Percentiles rank a stretch among this genome's conserved stretches.
These are phyloP conservation scores for Lateolabrax maculatus DNA, from an alignment of 2,797 vertebrate species.

Conservation along the genomic window DNA sequence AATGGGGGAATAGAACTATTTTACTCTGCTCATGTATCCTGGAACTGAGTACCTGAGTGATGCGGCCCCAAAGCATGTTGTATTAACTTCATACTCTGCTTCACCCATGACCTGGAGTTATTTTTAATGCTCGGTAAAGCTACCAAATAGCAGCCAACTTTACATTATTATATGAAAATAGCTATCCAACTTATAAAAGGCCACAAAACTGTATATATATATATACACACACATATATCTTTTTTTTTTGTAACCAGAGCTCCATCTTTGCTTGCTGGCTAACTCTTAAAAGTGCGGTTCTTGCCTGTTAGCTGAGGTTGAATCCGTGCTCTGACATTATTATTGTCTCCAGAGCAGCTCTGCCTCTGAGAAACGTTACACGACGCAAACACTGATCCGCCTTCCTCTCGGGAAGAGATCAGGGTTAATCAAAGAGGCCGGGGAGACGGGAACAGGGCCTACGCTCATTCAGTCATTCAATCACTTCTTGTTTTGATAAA, in stretches of 20 bases:
- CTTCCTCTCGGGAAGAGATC: conserved; percentile 31
- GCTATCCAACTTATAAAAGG: neutral
- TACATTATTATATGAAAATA: neutral
- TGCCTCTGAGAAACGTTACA: neutral
- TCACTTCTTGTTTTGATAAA: conserved; percentile 62
- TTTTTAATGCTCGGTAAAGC: neutral
- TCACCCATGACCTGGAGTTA: neutral
- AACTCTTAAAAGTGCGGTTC: neutral
- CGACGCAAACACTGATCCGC: neutral
- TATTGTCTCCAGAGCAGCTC: neutral
- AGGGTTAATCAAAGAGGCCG: conserved; percentile 25
- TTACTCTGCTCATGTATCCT: neutral
- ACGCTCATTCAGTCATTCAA: conserved; percentile 26
- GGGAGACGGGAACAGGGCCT: conserved; percentile 5
- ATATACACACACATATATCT: too few species aligned
- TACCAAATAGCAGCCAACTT: neutral
- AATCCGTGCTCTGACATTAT: neutral
- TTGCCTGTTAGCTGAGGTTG: neutral
- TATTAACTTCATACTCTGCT: neutral
- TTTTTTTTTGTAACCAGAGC: neutral
- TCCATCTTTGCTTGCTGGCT: neutral
- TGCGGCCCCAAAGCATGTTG: neutral
- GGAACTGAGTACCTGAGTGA: neutral
- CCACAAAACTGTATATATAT: neutral
- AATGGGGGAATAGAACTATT: neutral